Base-by-base conservation (phyloP, 2,797 vertebrate genomes). In the Yasuhikotakia modesta region DNA sequence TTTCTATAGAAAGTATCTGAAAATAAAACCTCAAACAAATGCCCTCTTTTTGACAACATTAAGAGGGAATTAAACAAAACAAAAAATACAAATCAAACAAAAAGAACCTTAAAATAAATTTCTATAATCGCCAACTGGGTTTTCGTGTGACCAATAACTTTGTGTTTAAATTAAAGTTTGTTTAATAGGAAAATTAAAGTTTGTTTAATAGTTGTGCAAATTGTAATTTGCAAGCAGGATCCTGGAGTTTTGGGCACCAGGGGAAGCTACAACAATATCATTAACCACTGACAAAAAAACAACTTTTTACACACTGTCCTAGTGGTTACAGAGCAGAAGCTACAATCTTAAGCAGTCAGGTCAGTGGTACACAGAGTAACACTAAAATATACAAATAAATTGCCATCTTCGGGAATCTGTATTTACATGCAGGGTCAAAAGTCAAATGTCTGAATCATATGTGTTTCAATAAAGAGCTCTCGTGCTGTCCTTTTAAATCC, bases 291-390 rank as follows among this genome's bases (percentile, higher is more conserved):
- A 35, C 71, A 50, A 66, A 81, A 68, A 13, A 43, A 43, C n/a
- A 11, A 70, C 35, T 60, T 43, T 74, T 64, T 39, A 67, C 67
- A 74, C 19, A 35, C 12, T 16, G 27, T 83, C 22, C 70, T 17
- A 87, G 87, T 85, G 85, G 90, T 87, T 81, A 85, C 12, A 74
- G 63, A 71, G 19, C 45, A 74, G 70, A 69, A 77, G 57, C 43
- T 76, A 78, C 74, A 55, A 79, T 79, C 79, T 86, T 88, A 83
- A 85, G 84, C 88, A 79, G 83, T 84, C 73, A 78, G 14, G 46
- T 71, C 60, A 77, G 78, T 78, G 76, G 84, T 89, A 83, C 88
- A 11, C 88, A 75, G 70, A 53, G 85, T 86, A 74, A 64, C 81
- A 78, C 77, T 89, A 81, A 73, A 71, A 70, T 48, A 77, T 76